Conservation (phyloP, 2,888 invertebrate species). For the Quadroppia sp. region DNA sequence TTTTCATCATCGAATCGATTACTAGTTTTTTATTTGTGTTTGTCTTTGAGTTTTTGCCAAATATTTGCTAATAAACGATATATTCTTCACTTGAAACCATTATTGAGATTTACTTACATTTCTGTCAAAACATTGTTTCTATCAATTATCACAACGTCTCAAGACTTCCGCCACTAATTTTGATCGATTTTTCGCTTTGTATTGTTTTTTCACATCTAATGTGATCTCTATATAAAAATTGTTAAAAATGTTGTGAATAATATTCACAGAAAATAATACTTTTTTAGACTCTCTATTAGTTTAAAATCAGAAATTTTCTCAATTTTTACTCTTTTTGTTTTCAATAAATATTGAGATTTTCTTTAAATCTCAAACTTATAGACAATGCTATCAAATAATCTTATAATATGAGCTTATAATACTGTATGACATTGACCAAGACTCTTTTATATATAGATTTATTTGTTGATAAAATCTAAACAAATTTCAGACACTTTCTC, state of each 20-base stretch:
- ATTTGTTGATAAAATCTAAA: too few species aligned
- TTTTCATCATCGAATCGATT: not conserved
- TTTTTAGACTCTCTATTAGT: too few species aligned
- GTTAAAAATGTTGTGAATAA: too few species aligned
- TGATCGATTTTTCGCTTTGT: not conserved
- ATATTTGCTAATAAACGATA: not conserved
- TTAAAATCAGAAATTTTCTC: too few species aligned
- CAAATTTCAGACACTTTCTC: too few species aligned
- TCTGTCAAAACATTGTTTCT: not conserved
- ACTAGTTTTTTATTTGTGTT: not conserved
- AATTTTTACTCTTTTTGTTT: too few species aligned
- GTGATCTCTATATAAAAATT: not conserved
- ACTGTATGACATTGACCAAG: too few species aligned
- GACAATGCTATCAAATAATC: too few species aligned
- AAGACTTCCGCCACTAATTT: slow-evolving; percentile 15
- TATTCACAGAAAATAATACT: not conserved
- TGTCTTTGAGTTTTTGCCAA: not conserved
- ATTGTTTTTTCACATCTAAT: not conserved
- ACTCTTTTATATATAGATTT: too few species aligned
- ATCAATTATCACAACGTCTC: not conserved
- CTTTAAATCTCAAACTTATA: too few species aligned
- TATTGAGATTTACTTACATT: not conserved
- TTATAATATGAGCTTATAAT: too few species aligned
- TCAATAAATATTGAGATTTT: too few species aligned
- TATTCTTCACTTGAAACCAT: not conserved